Evolutionary conservation across 2,113 vertebrate species (phyloP).

Genomic region (Gambusia affinis): DNA sequence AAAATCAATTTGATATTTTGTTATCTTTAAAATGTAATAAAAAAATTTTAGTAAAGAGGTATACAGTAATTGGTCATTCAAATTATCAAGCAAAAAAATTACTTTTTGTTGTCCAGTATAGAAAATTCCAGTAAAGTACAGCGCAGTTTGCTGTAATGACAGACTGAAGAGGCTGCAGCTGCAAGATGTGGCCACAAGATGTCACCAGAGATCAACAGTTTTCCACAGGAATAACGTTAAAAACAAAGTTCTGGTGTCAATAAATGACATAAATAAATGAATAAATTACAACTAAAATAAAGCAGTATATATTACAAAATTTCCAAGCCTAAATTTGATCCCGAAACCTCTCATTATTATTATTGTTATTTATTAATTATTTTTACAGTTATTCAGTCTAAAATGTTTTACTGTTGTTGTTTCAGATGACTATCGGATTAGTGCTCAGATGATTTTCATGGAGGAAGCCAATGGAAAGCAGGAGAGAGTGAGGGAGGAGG

Average conservation of each 20-base stretch:
- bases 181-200: constrained; percentile 29
- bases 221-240: neutral
- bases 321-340: too few species aligned
- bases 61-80: too few species aligned
- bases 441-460: constrained; percentile 26
- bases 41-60: too few species aligned
- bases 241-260: neutral
- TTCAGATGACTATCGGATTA: constrained; percentile 10
- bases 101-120: too few species aligned
- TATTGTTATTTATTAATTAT: too few species aligned
- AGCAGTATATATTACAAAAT: neutral
- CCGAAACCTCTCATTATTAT: too few species aligned
- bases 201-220: constrained; percentile 3
- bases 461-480: constrained; percentile 33
- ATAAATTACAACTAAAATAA: neutral
- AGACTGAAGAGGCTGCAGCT: neutral
- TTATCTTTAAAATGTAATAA: too few species aligned
- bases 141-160: too few species aligned
- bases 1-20: too few species aligned
- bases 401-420: neutral
- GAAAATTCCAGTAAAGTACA: too few species aligned
- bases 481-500: constrained; percentile 30
- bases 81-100: too few species aligned
- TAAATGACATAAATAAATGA: neutral
- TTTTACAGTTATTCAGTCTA: neutral